Percentiles rank a stretch among this genome's conserved stretches.
Evolutionary conservation across 2,797 vertebrate species (phyloP).

Genomic region (Eleutherodactylus coqui): DNA sequence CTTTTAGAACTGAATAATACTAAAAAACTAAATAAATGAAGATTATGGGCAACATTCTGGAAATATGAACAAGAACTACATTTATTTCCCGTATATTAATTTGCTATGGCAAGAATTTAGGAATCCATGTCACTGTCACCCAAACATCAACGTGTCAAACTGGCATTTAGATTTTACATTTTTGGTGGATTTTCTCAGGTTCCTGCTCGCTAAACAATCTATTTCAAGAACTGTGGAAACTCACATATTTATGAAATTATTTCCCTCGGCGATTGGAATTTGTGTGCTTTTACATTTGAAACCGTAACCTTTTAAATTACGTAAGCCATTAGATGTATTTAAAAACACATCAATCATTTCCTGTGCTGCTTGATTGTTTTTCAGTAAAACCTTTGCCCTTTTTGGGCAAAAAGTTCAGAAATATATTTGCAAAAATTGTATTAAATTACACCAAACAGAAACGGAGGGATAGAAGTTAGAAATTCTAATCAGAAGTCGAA

Average conservation of each 20-base stretch:
- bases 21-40: neutral
- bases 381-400: slow-evolving; percentile 52
- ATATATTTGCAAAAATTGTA: slow-evolving; percentile 41
- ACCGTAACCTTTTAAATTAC: slow-evolving; percentile 56
- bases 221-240: slow-evolving; percentile 26
- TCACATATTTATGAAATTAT: slow-evolving; percentile 39
- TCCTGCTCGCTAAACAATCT: neutral
- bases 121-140: slow-evolving; percentile 11
- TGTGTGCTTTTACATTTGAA: slow-evolving; percentile 57
- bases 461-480: neutral
- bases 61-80: neutral
- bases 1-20: neutral
- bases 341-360: slow-evolving; percentile 64
- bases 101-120: neutral
- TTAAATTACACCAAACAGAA: slow-evolving; percentile 23
- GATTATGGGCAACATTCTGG: neutral
- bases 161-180: neutral
- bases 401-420: slow-evolving; percentile 37
- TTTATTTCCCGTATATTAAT: neutral
- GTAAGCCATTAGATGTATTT: slow-evolving; percentile 59
- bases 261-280: slow-evolving; percentile 48
- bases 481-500: slow-evolving; percentile 27
- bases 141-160: slow-evolving; percentile 21
- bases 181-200: slow-evolving; percentile 9
- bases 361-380: slow-evolving; percentile 43